phyloP scores from a whole-genome alignment of 2,113 vertebrate genomes.

The Microcebus griseorufus region DNA sequence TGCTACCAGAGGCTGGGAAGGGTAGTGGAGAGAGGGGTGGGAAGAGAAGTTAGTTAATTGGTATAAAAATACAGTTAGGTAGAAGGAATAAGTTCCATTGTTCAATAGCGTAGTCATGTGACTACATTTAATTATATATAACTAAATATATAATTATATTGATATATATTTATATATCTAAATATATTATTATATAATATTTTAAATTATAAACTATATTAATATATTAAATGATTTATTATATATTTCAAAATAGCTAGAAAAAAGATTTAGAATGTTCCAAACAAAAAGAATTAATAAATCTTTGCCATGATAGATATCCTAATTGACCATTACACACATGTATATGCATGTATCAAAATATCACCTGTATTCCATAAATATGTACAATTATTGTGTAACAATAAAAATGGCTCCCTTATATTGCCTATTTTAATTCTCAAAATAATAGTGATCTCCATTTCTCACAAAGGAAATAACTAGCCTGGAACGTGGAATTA shows the following conservation, averaged over 20 bases:
- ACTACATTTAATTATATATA: background rate
- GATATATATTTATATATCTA: too few relatives aligned
- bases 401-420: background rate
- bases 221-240: background rate
- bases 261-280: background rate
- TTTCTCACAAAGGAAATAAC: background rate
- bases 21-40: background rate
- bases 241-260: background rate
- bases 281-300: background rate
- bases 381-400: background rate
- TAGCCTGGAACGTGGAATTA: background rate
- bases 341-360: background rate
- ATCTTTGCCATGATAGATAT: background rate
- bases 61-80: background rate
- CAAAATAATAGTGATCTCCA: background rate
- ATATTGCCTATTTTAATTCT: background rate
- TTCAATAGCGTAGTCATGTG: background rate
- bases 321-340: background rate
- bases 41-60: background rate
- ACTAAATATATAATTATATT: too few relatives aligned
- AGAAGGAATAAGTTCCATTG: background rate
- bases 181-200: too few relatives aligned
- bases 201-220: too few relatives aligned
- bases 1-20: background rate
- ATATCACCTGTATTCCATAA: background rate